Conservation (phyloP, 2,888 invertebrate species). For the Agapostemon virescens region DNA sequence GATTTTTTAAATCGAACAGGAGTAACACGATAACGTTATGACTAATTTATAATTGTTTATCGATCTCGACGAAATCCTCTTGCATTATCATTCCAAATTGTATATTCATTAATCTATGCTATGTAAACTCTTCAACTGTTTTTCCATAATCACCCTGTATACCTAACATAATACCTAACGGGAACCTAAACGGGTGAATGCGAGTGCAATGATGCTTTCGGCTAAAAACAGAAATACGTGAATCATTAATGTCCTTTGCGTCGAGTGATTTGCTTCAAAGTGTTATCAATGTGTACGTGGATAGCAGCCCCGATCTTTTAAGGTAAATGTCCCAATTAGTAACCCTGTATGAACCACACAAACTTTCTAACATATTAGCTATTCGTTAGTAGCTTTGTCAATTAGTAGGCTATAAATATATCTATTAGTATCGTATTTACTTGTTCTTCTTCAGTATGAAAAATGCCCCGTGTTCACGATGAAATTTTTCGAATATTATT, state of each 20-base stretch:
- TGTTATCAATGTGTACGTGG: background rate
- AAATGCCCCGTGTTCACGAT: background rate
- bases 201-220: background rate
- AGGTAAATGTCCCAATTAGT: background rate
- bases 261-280: background rate
- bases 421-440: no score
- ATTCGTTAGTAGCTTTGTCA: background rate
- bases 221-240: no score
- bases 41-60: background rate
- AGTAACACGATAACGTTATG: background rate
- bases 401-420: no score
- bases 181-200: no score
- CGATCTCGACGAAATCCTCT: background rate
- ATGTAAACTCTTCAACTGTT: no score
- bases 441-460: background rate
- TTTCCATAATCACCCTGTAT: no score
- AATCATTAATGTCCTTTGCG: background rate
- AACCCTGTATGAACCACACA: no score
- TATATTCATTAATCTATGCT: background rate
- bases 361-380: no score
- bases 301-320: background rate
- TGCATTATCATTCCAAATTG: background rate
- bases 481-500: background rate
- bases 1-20: no score
- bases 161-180: no score